Evolutionary conservation across 2,797 vertebrate species (phyloP), one percentile per base, ranked within the genome.

Genomic region (Mareca strepera): DNA sequence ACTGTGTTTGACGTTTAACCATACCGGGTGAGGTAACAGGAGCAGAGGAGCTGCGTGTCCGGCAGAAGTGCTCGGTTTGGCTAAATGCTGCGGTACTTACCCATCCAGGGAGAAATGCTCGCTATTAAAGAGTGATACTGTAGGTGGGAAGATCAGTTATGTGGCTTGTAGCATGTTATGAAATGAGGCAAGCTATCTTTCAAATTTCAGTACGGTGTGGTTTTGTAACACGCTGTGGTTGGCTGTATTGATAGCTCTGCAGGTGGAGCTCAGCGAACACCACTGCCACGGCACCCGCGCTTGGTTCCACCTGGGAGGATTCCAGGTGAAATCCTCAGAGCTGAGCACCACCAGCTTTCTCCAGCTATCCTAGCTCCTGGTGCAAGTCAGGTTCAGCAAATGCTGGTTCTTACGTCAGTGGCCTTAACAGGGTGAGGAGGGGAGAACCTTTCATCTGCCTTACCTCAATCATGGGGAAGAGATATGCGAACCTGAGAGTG

Each of bases 1-100:
- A 44, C 79, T 92, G 12, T 58, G 86, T 56, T 43, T 73, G 88
- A 95, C 67, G n/a, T 63, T 79, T 82, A 94, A 84, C 53, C 60
- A 1, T 68, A 37, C 56, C 12, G 66, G 63, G 91, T 96, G 96
- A 86, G 11, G 31, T 39, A 29, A 43, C 35, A 67, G 88, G 82
- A 93, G 82, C 77, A 81, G 11, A n/a, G 78, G 52, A 88, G 44
- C 75, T 62, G 2, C 25, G 39, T 55, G 52, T 35, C 56, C 67
- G 39, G 80, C 55, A 82, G 89, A 82, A 82, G 70, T 46, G 60
- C 35, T 82, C 89, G 88, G 16, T 37, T 58, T 62, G 29, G 75
- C 4, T 17, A 70, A 81, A 50, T 64, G 39, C 43, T 72, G 39
- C 62, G 55, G 7, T 62, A 50, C 41, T 82, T 70, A 8, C 37